Evolutionary conservation across 2,888 invertebrate genomes (phyloP).

Genomic region (Xestia sexstrigata): DNA sequence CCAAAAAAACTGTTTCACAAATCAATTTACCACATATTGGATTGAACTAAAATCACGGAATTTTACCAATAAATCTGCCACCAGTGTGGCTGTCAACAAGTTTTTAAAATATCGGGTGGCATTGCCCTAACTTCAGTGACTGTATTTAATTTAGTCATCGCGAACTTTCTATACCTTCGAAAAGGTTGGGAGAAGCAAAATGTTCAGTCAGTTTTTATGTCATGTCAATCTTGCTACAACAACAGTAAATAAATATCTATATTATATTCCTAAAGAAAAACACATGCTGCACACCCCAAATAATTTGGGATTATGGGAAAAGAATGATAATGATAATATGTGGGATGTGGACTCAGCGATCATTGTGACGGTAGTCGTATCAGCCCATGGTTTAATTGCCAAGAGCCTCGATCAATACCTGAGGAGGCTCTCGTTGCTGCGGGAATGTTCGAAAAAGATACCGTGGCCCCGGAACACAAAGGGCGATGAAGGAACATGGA

Average conservation of each 20-base stretch:
- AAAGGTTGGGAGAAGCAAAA: background rate
- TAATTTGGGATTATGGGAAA: too few relatives aligned
- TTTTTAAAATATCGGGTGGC: conserved; percentile 45
- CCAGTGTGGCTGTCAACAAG: conserved; percentile 43
- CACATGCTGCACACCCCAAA: too few relatives aligned
- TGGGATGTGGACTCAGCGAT: too few relatives aligned
- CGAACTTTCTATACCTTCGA: conserved; percentile 6
- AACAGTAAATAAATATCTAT: background rate
- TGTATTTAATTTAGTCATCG: conserved; percentile 19
- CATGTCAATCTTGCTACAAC: background rate
- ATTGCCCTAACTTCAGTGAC: conserved; percentile 7
- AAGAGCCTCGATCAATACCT: too few relatives aligned
- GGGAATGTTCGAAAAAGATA: too few relatives aligned
- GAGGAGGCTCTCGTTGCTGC: too few relatives aligned
- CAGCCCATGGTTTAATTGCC: too few relatives aligned
- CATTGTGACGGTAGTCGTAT: too few relatives aligned
- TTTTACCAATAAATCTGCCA: conserved; percentile 50
- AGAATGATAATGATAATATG: too few relatives aligned
- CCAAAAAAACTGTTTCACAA: conserved; percentile 33
- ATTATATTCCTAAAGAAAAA: background rate
- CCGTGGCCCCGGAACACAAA: too few relatives aligned
- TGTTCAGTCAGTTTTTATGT: background rate
- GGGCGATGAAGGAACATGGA: too few relatives aligned
- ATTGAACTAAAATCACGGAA: conserved; percentile 27
- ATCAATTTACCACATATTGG: conserved; percentile 39